Conservation (phyloP, 2,113 vertebrate genomes). For the Chascanopsetta lugubris region DNA sequence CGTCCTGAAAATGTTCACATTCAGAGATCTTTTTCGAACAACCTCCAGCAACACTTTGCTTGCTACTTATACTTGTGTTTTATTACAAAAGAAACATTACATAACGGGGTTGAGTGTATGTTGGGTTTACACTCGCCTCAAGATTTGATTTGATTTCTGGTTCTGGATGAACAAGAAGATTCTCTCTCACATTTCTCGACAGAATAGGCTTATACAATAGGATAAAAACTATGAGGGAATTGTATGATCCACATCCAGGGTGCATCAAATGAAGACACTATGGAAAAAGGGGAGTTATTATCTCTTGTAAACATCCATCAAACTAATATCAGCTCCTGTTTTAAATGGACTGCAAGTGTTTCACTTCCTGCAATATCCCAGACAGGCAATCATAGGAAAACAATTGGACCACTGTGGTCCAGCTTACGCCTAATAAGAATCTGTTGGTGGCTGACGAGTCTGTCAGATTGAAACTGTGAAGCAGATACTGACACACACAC, state of each 20-base stretch:
- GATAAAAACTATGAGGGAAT: background rate
- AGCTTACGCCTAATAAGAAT: slow-evolving; percentile 39
- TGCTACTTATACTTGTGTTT: too few relatives aligned
- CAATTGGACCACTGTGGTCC: slow-evolving; percentile 31
- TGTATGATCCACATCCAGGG: background rate
- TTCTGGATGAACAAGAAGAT: too few relatives aligned
- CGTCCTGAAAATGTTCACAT: too few relatives aligned
- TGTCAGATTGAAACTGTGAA: slow-evolving; percentile 22
- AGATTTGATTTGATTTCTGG: too few relatives aligned
- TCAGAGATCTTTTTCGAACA: too few relatives aligned
- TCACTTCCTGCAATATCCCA: slow-evolving; percentile 4
- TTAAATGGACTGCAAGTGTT: slow-evolving; percentile 30
- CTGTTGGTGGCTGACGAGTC: slow-evolving; percentile 17
- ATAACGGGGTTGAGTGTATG: too few relatives aligned
- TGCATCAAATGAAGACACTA: slow-evolving; percentile 1
- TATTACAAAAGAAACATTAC: too few relatives aligned
- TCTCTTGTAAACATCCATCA: slow-evolving; percentile 26
- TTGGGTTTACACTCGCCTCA: too few relatives aligned
- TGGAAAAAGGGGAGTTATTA: too few relatives aligned
- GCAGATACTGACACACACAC: slow-evolving; percentile 10
- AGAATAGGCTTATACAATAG: too few relatives aligned
- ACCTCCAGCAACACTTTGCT: too few relatives aligned
- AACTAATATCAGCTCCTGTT: slow-evolving; percentile 23
- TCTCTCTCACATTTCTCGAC: too few relatives aligned
- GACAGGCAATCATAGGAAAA: slow-evolving; percentile 37